A percentile compares a stretch with the other conserved stretches of the same genome.
Conservation (phyloP, 2,113 vertebrate species). For the Anas platyrhynchos region DNA sequence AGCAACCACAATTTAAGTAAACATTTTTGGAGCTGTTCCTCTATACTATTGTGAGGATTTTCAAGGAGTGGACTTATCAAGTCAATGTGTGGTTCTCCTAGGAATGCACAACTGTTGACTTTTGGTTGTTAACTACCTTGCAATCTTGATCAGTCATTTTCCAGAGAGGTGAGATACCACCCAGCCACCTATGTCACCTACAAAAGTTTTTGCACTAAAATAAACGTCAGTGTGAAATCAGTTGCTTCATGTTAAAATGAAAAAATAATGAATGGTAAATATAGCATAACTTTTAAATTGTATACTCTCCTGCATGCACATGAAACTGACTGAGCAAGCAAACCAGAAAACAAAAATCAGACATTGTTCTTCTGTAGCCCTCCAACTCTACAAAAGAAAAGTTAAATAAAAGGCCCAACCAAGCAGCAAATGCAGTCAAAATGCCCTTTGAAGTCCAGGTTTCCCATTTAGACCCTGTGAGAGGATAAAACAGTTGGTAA, state of each 20-base stretch:
- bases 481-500: slow-evolving; percentile 1
- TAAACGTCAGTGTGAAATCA: background rate
- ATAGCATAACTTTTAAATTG: background rate
- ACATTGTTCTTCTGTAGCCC: background rate
- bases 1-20: background rate
- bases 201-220: accelerated
- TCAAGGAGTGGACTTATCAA: background rate
- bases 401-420: slow-evolving; percentile 39
- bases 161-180: background rate
- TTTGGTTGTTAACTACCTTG: background rate
- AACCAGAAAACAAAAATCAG: background rate
- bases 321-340: background rate
- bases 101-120: background rate
- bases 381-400: slow-evolving; percentile 10
- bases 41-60: background rate
- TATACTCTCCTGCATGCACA: background rate
- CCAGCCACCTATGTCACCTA: background rate
- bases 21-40: background rate
- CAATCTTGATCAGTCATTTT: background rate
- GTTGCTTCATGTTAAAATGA: background rate
- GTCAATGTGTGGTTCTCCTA: background rate
- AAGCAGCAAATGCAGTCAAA: slow-evolving; percentile 47
- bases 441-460: slow-evolving; percentile 17
- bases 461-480: background rate
- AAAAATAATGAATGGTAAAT: background rate